Evolutionary conservation across 2,113 vertebrate species (phyloP), one percentile per base, ranked within the genome.

Genomic region (Neotoma lepida): DNA sequence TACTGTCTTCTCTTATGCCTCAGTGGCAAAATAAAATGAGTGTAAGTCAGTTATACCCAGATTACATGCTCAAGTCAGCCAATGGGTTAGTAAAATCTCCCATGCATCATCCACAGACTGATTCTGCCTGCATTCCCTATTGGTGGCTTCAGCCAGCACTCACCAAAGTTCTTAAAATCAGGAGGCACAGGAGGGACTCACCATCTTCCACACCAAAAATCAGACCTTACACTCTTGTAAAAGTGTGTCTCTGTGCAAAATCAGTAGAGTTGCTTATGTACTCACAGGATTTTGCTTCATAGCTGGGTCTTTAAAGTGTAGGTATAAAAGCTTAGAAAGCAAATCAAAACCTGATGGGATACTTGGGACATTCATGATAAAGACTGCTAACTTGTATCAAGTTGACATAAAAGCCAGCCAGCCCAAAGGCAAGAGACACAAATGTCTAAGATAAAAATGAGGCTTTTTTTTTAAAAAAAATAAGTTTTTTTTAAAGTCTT

Each of bases 21-120:
- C 86, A 68, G 4, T 84, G n/a, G 56, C 89, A 91, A 94, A 94
- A 74, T 86, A 44, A 90, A 93, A 84, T 61, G 46, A 86, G 10
- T 33, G 30, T 22, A 88, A 70, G 70, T 92, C 39, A 91, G 66
- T 26, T 74, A 5, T 58, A 64, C 24, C 77, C 76, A 64, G 17
- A 5, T 82, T 91, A 93, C 22, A 14, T 30, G n/a, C 84, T 30
- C 39, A 95, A 93, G 51, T 95, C 33, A 96, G 51, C 20, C 64
- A 90, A 86, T 44, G 85, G 87, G 64, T 66, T 66, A 61, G 24
- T 74, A 78, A n/a, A 58, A 89, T 61, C 9, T 71, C 1, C 35
- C 58, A 20, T 51, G 14, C 33, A 41, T 76, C 63, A 6, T 82
- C n/a, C n/a, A 56, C 7, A 89, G 8, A 0, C 17, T 82, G 44